Evolutionary conservation across 2,113 vertebrate species (phyloP).

Genomic region (Siphamia tubifer): DNA sequence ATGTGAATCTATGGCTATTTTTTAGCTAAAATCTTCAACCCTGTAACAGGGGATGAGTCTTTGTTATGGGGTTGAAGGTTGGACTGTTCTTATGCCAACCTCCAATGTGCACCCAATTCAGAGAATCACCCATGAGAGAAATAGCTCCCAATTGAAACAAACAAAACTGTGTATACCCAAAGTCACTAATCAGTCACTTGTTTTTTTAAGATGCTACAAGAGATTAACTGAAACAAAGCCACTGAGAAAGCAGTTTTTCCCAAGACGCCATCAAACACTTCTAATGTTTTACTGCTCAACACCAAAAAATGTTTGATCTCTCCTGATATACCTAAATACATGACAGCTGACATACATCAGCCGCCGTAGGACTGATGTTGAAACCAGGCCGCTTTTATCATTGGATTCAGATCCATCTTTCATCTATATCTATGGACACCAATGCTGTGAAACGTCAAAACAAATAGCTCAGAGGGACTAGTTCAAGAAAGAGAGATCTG

Average conservation of each 20-base stretch:
- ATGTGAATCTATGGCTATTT: too few relatives aligned
- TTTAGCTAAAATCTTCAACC: too few relatives aligned
- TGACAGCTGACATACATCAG: conserved; percentile 46
- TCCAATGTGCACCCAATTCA: too few relatives aligned
- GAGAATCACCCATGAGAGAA: conserved; percentile 6
- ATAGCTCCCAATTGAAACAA: background rate
- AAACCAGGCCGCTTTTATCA: conserved; percentile 48
- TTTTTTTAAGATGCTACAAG: conserved; percentile 2
- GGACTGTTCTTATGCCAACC: too few relatives aligned
- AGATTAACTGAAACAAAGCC: conserved; percentile 33
- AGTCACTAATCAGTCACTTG: too few relatives aligned
- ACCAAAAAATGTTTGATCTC: conserved; percentile 38
- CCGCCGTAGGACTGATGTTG: conserved; percentile 10
- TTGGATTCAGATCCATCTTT: conserved; percentile 44
- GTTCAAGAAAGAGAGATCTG: conserved; percentile 10
- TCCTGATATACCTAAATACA: conserved; percentile 34
- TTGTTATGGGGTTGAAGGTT: too few relatives aligned
- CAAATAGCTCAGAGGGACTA: conserved; percentile 32
- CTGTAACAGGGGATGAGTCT: too few relatives aligned
- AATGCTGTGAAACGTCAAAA: conserved; percentile 39
- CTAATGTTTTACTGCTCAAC: conserved; percentile 20
- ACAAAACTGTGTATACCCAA: background rate
- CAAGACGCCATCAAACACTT: conserved; percentile 7
- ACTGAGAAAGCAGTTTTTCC: conserved; percentile 1
- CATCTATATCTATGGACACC: conserved; percentile 34